phyloP scores from a whole-genome alignment of 1,140 invertebrate genomes.

The Thrips palmi region DNA sequence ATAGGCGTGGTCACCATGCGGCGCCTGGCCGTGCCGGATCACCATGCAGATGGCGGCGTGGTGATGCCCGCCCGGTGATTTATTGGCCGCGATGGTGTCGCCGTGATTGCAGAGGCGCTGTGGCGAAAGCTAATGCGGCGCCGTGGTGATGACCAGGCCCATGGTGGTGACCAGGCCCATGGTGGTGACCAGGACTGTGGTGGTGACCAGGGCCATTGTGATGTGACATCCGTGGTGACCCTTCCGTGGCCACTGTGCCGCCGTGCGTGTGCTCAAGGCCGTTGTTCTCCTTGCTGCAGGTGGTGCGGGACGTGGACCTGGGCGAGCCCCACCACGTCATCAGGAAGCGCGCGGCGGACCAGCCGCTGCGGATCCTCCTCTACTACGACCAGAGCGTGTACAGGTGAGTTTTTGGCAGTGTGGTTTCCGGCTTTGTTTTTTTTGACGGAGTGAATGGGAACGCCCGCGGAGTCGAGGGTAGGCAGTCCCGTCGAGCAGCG shows the following conservation, averaged over 20 bases:
- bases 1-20: no score
- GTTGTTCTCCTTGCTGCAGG: conserved; percentile 31
- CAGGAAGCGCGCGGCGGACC: conserved; percentile 64
- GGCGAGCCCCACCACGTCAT: conserved; percentile 58
- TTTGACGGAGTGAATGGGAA: no score
- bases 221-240: no score
- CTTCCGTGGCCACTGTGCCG: no score
- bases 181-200: background rate
- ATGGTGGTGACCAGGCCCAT: conserved; percentile 1
- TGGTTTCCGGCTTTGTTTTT: conserved; percentile 3
- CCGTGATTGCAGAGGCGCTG: background rate
- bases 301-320: conserved; percentile 66
- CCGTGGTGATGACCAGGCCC: background rate
- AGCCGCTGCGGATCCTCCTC: conserved; percentile 71
- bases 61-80: no score
- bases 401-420: conserved; percentile 57
- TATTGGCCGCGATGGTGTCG: no score
- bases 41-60: no score
- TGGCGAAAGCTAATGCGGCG: background rate
- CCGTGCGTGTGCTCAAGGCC: conserved; percentile 5
- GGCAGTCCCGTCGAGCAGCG: no score
- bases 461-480: no score
- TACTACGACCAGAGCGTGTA: conserved; percentile 80
- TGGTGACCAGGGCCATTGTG: background rate
- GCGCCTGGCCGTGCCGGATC: no score